Base-by-base conservation (phyloP, 2,113 vertebrate species). In the Chunga burmeisteri region DNA sequence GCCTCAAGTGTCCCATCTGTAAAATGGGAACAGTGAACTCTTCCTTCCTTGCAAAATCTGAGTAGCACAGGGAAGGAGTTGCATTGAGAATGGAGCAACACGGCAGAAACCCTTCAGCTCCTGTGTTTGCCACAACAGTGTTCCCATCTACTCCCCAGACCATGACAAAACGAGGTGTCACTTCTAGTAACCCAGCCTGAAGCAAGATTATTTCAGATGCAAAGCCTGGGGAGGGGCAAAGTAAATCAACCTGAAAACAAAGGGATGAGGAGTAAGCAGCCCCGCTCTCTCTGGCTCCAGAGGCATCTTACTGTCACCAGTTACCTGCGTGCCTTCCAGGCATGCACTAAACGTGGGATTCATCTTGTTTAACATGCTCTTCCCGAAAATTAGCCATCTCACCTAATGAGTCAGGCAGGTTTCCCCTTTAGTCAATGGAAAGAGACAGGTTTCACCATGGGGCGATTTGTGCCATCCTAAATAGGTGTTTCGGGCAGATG, bases 401-500 rank as follows among this genome's bases (percentile, higher is more conserved):
- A 0, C 73, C 81, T 91, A 94, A 96, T 95, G 93, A 96, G 73
- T 53, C 73, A 52, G 81, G 49, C 81, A 90, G 70, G 40, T 21
- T 93, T 85, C 44, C 75, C 94, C 93, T 38, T 62, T 30, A 80
- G 93, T 85, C 90, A 46, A 95, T 93, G 87, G 66, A 74, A 91
- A 72, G 62, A 91, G 94, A 95, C 94, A 94, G 84, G 62, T 91
- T 96, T 94, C 81, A 95, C 96, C 93, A 8, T 67, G 3, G 93
- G 94, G 87, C 5, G 0, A 87, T 68, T 82, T 10, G 16, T 96
- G 92, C 93, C 93, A 91, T 81, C 90, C 87, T 73, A 88, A 96
- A 96, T 82, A 85, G 89, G 93, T 97, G 95, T 96, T 70, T 96
- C 56, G n/a, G 87, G 94, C 89, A 96, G 94, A 87, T 49, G 84